Base-by-base conservation (phyloP, 2,888 invertebrate species). In the Caenorhabditis sp. region DNA sequence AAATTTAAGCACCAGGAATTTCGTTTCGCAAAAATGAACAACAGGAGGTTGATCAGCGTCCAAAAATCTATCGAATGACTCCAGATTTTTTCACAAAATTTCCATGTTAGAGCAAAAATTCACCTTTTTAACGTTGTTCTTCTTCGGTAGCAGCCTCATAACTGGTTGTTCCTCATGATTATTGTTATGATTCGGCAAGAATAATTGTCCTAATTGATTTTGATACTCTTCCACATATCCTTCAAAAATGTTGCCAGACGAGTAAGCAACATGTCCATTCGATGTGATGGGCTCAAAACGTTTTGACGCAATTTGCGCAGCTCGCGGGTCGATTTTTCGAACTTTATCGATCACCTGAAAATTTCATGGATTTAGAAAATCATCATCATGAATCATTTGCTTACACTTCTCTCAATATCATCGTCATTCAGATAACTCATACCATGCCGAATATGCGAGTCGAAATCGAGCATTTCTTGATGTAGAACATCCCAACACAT, bases 401-500 rank as follows among this genome's bases (percentile, higher is more conserved):
- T 58, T 8, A 72, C 74, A 17, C 60, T 63, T 49, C 67, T 61
- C 38, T 86, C 85, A 27, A 85, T 62, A n/a, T 69, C 31, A 23
- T 76, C 68, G 63, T 85, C 82, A 10, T 77, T 67, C 23, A 85
- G 75, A 73, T 83, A 86, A 43, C 81, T 81, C 54, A 85, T 67
- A 1, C 79, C 78, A 21, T 68, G 58, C 64, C 36, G 61, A 58
- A 26, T 26, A 20, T 1, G 61, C 60, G 5, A 23, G 12, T 26
- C 62, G 62, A 64, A 54, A 36, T 65, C 56, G 8, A 53, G 54
- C 43, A 67, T 59, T 59, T 75, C 75, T 12, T 70, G 69, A 36
- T 84, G 73, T 10, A 84, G 67, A 10, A 73, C 77, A 31, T 77
- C 31, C 87, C 87, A 87, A 66, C 85, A 85, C 52, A 72, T 59